Evolutionary conservation across 2,113 vertebrate genomes (phyloP).

Genomic region (Esox niger): DNA sequence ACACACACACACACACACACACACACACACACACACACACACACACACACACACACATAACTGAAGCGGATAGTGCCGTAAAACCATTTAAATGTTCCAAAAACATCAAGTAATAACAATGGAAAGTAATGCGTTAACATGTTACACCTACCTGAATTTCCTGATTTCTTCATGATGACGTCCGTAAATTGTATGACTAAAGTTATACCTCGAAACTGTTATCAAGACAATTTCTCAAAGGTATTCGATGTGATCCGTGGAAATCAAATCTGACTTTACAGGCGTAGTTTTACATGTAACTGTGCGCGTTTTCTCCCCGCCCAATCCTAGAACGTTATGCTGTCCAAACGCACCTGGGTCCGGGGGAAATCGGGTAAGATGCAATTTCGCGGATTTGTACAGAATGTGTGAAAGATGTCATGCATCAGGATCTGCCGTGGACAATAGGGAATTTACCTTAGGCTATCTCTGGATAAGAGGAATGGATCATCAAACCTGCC

Average conservation of each 20-base stretch:
- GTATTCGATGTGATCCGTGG: too few species aligned
- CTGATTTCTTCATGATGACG: constrained; percentile 57
- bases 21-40: neutral
- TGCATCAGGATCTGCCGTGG: neutral
- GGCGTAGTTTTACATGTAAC: neutral
- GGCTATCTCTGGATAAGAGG: constrained; percentile 11
- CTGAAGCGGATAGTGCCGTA: too few species aligned
- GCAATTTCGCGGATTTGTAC: neutral
- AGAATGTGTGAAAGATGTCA: neutral
- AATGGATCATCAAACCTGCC: constrained; percentile 60
- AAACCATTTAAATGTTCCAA: too few species aligned
- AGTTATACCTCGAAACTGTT: too few species aligned
- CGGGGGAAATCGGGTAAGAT: neutral
- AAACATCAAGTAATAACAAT: too few species aligned
- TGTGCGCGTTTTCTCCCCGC: neutral
- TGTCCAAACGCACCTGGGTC: neutral
- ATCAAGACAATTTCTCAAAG: too few species aligned
- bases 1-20: neutral
- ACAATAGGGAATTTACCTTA: neutral
- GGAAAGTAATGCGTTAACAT: neutral
- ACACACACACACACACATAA: too few species aligned
- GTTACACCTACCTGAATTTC: constrained; percentile 50
- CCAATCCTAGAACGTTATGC: too few species aligned
- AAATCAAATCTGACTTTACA: neutral
- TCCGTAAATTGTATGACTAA: neutral